A percentile compares a stretch with the other conserved stretches of the same genome.
These are phyloP conservation scores for Nannospalax galili DNA, from an alignment of 2,113 vertebrate species.

Conservation along the genomic window DNA sequence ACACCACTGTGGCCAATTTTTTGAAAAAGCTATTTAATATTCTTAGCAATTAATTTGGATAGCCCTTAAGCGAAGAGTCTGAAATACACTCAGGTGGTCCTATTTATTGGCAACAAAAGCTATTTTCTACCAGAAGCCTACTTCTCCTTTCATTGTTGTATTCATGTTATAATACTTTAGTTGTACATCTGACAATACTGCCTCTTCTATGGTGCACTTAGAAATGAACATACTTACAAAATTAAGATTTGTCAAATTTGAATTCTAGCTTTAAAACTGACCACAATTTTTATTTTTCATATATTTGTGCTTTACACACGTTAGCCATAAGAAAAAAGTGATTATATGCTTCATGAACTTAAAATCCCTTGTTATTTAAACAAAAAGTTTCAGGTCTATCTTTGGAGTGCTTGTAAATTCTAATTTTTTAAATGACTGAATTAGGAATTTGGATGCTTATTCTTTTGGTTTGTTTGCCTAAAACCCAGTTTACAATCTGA, in stretches of 20 bases:
- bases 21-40: slow-evolving; percentile 84
- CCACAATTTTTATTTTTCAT: slow-evolving; percentile 91
- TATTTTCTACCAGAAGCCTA: slow-evolving; percentile 88
- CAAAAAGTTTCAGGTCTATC: slow-evolving; percentile 80
- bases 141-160: slow-evolving; percentile 85
- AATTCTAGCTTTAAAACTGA: slow-evolving; percentile 90
- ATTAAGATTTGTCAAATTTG: slow-evolving; percentile 84
- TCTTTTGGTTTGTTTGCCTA: slow-evolving; percentile 80
- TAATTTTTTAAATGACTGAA: slow-evolving; percentile 77
- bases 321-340: slow-evolving; percentile 81
- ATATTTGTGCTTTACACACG: slow-evolving; percentile 89
- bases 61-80: slow-evolving; percentile 85
- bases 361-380: slow-evolving; percentile 86
- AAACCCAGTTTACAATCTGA: slow-evolving; percentile 82
- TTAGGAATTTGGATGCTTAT: slow-evolving; percentile 76
- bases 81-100: slow-evolving; percentile 93
- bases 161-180: slow-evolving; percentile 86
- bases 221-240: slow-evolving; percentile 86
- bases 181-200: slow-evolving; percentile 87
- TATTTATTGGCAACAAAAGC: slow-evolving; percentile 91
- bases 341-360: slow-evolving; percentile 86
- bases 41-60: slow-evolving; percentile 85
- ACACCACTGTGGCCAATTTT: slow-evolving; percentile 83
- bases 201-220: slow-evolving; percentile 87
- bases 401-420: slow-evolving; percentile 84